These are phyloP conservation scores for Podarcis muralis DNA, from an alignment of 2,113 vertebrate genomes.

Conservation along the genomic window DNA sequence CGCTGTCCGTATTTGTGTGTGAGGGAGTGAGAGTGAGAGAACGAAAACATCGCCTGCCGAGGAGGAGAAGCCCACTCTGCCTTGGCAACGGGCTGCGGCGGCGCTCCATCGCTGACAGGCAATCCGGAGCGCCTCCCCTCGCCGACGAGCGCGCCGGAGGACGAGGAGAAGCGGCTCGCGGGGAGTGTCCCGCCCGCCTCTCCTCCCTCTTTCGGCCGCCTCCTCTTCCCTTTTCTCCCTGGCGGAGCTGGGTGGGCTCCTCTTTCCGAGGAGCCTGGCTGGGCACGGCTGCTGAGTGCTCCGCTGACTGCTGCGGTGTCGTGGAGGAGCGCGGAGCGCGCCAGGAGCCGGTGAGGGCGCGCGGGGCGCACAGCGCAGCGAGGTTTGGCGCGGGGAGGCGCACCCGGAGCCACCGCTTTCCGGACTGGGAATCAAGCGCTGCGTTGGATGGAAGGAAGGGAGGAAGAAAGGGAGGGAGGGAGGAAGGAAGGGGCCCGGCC, in stretches of 20 bases:
- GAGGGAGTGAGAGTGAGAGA: background rate
- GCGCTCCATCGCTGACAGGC: background rate
- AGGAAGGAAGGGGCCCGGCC: background rate
- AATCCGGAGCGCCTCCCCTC: background rate
- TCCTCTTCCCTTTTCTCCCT: background rate
- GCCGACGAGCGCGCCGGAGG: background rate
- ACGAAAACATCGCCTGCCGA: background rate
- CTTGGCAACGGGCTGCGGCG: background rate
- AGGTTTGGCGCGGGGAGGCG: background rate
- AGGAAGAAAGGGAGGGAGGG: background rate
- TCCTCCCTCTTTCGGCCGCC: background rate
- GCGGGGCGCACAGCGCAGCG: background rate
- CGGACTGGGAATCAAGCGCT: too few relatives aligned
- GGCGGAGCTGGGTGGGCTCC: background rate
- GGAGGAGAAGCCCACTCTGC: background rate
- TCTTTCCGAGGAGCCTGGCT: conserved; percentile 13
- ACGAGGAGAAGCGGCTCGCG: background rate
- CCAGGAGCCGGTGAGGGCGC: conserved; percentile 5
- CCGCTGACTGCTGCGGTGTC: background rate
- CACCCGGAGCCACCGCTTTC: background rate
- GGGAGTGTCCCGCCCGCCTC: background rate
- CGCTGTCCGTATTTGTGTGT: background rate
- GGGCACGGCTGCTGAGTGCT: background rate
- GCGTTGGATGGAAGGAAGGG: background rate
- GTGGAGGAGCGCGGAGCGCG: background rate